Conservation (phyloP, 2,113 vertebrate genomes). For the Pongo pygmaeus region DNA sequence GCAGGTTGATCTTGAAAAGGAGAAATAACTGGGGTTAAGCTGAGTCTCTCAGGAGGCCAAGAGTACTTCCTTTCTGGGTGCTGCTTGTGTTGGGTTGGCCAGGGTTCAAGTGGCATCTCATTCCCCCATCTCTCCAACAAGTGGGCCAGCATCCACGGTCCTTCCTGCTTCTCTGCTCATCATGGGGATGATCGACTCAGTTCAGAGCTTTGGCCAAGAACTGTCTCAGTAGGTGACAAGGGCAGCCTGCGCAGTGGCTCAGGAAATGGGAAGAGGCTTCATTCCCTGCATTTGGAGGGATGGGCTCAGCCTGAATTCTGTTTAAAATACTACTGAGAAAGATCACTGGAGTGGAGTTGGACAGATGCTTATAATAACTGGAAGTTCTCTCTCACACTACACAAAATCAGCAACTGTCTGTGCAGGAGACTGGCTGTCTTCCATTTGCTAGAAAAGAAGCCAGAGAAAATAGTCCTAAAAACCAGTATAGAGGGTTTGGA, state of each 20-base stretch:
- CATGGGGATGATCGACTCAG: too few relatives aligned
- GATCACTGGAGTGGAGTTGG: not conserved
- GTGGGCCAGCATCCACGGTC: too few relatives aligned
- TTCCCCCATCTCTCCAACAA: too few relatives aligned
- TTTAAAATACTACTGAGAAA: not conserved
- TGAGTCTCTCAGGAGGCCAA: too few relatives aligned
- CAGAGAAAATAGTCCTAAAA: not conserved
- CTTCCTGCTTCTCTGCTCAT: too few relatives aligned
- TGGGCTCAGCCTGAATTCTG: not conserved
- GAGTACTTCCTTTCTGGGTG: too few relatives aligned
- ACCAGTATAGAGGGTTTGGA: not conserved
- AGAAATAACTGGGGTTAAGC: too few relatives aligned
- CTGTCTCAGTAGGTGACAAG: not conserved
- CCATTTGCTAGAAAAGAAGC: not conserved
- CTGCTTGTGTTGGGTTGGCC: too few relatives aligned
- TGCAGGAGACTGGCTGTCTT: not conserved
- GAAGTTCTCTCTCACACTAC: not conserved
- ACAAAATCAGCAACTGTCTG: too few relatives aligned
- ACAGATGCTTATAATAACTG: not conserved
- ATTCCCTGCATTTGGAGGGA: not conserved
- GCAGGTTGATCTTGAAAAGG: too few relatives aligned
- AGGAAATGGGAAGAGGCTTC: not conserved
- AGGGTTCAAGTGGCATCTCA: too few relatives aligned
- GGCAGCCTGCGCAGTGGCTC: not conserved
- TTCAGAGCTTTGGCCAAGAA: too few relatives aligned